Evolutionary conservation across 2,888 invertebrate genomes (phyloP), one percentile per base, ranked within the genome.

Genomic region (Sarcophaga carnaria): DNA sequence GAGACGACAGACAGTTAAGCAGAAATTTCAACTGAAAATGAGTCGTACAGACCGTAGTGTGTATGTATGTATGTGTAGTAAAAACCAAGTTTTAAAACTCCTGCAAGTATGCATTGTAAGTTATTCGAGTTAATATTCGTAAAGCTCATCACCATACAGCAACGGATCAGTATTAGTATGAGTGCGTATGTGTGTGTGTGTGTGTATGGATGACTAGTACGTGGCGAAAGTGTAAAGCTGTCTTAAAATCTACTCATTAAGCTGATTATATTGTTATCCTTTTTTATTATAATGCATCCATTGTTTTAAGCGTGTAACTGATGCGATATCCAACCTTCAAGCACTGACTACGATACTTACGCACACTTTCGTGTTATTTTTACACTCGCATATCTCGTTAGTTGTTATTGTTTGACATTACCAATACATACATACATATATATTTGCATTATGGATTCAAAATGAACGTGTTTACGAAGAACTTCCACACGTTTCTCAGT

Each of bases 201-300:
- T 70, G 25, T 25, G 6, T 20, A 49, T 70, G 75, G 69, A 45
- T 66, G 80, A 64, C 76, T 71, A 54, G 60, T 75, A 75, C 64
- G 62, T 66, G 80, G 74, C 80, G 76, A 54, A 80, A 79, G 83
- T 79, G 83, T 83, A 83, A 88, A 88, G 88, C 85, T 85, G 85
- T 87, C 88, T 88, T 88, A 89, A 90, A 90, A 90, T 90, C 90
- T 90, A 92, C 92, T 91, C 91, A 91, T 91, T 91, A 92, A 91
- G 92, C 92, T 91, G 91, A 91, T 91, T 91, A 91, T 92, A 92
- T 92, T 91, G 91, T 91, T 92, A 91, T 91, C 91, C 91, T 91
- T 92, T 92, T 92, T 92, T 91, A 91, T 91, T 91, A 91, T 91
- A 75, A 79, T 81, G 83, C 83, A 83, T 81, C 75, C 86, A 91